Evolutionary conservation across 2,113 vertebrate genomes (phyloP), one percentile per base, ranked within the genome.

Genomic region (Dipodomys stephensi): DNA sequence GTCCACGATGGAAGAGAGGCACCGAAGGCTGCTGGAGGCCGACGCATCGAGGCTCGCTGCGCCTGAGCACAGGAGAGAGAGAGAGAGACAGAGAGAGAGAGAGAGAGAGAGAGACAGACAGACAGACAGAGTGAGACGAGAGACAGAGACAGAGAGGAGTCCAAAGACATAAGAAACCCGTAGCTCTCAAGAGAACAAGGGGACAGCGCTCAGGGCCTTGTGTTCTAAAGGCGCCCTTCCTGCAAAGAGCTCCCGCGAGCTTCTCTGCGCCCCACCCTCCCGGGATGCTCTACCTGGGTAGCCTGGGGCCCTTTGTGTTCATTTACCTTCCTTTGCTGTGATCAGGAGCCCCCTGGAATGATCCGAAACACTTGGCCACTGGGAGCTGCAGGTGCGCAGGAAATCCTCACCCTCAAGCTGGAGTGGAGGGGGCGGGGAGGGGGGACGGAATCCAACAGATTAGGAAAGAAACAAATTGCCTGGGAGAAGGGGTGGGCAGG

Each of bases 1-100:
- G 98, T 99, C 98, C 97, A 99, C 99, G 80, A 99, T 99, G 39
- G 99, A 99, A 27, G 99, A 99, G 46, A 99, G 99, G 27, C 99
- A 99, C 44, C 99, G 99, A 27, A 99, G 99, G 96, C 99, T 99
- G 97, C 99, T 99, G 78, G 99, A 99, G 7, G 98, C 99, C 0
- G 99, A 98, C 0, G 99, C 98, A 94, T 99, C 99, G 0, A 97
- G 88, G 94, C 64, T 93, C 87, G 98, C 97, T 97, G 97, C 97
- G 97, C 98, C 98, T 98, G 94, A 62, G 90, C 60, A 89, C 93
- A 8, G 94, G 82, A 77, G 93, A 44, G 72, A 87, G 86, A 68
- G 35, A 69, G 20, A 49, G 49, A 49, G 10, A 49, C n/a, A 69
- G 20, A 49, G 49, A 49, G 10, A 49, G 82, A 77, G 93, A 44